Evolutionary conservation across 2,888 invertebrate species (phyloP).

Genomic region (Arge pagana): DNA sequence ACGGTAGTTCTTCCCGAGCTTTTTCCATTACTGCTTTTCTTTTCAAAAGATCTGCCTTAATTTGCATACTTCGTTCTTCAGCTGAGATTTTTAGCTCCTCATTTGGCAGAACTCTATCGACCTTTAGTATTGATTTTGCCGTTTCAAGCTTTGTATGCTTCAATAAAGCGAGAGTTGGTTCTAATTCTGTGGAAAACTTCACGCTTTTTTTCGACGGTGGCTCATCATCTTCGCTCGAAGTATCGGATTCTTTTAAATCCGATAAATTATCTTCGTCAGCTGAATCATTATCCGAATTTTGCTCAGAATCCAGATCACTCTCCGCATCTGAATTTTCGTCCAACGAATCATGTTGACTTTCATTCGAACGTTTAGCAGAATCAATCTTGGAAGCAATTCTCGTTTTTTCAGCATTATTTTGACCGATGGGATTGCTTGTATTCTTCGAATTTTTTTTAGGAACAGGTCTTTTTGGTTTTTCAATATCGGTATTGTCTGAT

Average conservation of each 20-base stretch:
- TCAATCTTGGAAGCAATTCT: slow-evolving; percentile 22
- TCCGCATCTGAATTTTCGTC: slow-evolving; percentile 2
- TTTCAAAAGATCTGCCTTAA: slow-evolving; percentile 50
- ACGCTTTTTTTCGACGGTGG: slow-evolving; percentile 1
- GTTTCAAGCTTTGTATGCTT: background rate
- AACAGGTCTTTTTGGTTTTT: background rate
- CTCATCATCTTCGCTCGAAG: slow-evolving; percentile 38
- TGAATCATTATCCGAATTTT: slow-evolving; percentile 23
- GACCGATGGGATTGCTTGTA: background rate
- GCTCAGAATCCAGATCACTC: background rate
- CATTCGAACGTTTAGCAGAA: slow-evolving; percentile 16
- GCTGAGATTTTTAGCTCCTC: slow-evolving; percentile 24
- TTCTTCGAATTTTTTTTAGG: background rate
- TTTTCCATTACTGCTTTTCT: slow-evolving; percentile 61
- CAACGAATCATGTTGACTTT: slow-evolving; percentile 6
- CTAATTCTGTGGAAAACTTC: slow-evolving; percentile 1
- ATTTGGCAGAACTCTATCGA: slow-evolving; percentile 2
- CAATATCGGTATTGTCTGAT: slow-evolving; percentile 6
- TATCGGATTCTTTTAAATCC: slow-evolving; percentile 40
- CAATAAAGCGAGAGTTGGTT: background rate
- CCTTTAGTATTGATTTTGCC: slow-evolving; percentile 6
- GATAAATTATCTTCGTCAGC: slow-evolving; percentile 41
- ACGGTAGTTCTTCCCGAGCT: slow-evolving; percentile 65
- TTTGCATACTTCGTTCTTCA: slow-evolving; percentile 38
- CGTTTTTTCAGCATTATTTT: slow-evolving; percentile 10